Percentiles rank a stretch among this genome's conserved stretches.
phyloP scores from a whole-genome alignment of 2,888 invertebrate species.

The Julus scandinavius region DNA sequence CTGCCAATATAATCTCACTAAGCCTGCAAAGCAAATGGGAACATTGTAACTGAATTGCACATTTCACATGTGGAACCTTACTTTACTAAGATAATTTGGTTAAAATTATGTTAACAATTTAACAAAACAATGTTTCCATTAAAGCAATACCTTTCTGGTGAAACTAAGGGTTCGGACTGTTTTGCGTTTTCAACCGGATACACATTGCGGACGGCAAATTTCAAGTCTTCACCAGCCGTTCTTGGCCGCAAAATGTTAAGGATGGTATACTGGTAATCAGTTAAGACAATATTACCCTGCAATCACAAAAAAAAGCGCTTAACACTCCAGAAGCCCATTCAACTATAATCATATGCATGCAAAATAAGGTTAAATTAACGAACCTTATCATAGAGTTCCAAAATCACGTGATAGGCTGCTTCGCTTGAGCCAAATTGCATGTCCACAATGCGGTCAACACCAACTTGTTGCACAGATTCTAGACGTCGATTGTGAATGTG shows the following conservation, averaged over 20 bases:
- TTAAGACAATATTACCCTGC: constrained; percentile 92
- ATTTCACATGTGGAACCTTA: background rate
- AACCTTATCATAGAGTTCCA: constrained; percentile 88
- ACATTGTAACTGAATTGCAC: too few relatives aligned
- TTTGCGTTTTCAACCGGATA: constrained; percentile 86
- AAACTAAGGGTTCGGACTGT: constrained; percentile 64
- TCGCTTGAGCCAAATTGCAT: constrained; percentile 94
- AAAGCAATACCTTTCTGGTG: constrained; percentile 51
- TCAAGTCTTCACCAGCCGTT: constrained; percentile 87
- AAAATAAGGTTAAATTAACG: background rate
- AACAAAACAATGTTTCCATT: background rate
- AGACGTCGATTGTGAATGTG: constrained; percentile 95
- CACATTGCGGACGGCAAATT: constrained; percentile 91
- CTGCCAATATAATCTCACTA: constrained; percentile 70
- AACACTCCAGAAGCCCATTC: background rate
- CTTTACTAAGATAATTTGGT: background rate
- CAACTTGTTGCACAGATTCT: constrained; percentile 85
- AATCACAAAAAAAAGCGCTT: constrained; percentile 52
- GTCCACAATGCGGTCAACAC: constrained; percentile 92
- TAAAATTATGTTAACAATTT: background rate
- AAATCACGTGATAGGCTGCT: constrained; percentile 92
- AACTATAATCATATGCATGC: background rate
- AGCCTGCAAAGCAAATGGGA: background rate
- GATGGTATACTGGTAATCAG: constrained; percentile 89
- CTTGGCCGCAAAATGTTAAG: constrained; percentile 93